phyloP scores from a whole-genome alignment of 2,113 vertebrate genomes.

The Vulpes lagopus region DNA sequence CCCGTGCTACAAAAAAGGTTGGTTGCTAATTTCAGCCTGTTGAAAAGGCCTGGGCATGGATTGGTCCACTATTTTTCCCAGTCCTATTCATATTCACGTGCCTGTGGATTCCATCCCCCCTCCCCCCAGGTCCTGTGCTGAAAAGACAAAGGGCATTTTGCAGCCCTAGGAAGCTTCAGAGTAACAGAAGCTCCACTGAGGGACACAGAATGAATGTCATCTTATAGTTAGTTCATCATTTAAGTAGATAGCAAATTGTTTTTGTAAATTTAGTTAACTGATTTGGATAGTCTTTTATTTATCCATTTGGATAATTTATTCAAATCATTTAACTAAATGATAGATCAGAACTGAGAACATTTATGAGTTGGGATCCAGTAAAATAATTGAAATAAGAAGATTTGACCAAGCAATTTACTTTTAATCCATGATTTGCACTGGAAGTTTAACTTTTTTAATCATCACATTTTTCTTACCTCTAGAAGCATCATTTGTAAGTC shows the following conservation, averaged over 20 bases:
- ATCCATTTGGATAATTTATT: neutral
- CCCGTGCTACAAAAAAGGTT: neutral
- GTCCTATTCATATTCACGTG: neutral
- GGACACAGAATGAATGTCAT: neutral
- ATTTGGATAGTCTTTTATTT: neutral
- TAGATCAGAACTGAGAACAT: neutral
- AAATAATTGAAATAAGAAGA: conserved; percentile 10
- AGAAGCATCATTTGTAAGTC: neutral
- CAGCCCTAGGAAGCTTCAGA: neutral
- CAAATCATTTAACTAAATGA: neutral
- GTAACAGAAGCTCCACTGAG: neutral
- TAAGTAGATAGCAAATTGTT: neutral
- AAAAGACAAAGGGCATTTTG: neutral
- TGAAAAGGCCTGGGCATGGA: neutral
- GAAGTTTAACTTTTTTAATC: neutral
- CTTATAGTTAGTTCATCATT: neutral
- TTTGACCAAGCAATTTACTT: neutral
- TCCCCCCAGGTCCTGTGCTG: neutral
- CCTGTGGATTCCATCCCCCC: neutral
- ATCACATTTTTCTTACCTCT: conserved; percentile 14
- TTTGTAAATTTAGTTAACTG: neutral
- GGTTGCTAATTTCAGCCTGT: conserved; percentile 45
- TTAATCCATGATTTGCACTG: neutral
- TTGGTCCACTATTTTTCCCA: neutral
- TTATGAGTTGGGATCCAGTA: neutral